Percentiles rank a stretch among this genome's conserved stretches.
phyloP scores from a whole-genome alignment of 1,140 invertebrate species.

The Caenorhabditis elegans region WBcel235 BX284605.5:7784501-7785000 shows the following conservation, averaged over 20 bases:
- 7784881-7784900: neutral
- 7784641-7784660: no score
- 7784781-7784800: no score
- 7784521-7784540: neutral
- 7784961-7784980: neutral
- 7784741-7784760: no score
- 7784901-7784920: conserved; percentile 14
- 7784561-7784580: neutral
- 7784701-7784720: no score
- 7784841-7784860: no score
- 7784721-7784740: no score
- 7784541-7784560: neutral
- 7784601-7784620: neutral
- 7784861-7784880: neutral
- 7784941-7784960: neutral
- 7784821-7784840: no score
- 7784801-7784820: no score
- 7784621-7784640: no score
- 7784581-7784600: neutral
- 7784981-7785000: conserved; percentile 8
- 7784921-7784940: neutral
- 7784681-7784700: no score
- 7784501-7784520: neutral
- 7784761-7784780: no score
- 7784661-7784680: no score